phyloP scores from a whole-genome alignment of 2,113 vertebrate species.

The Ctenodactylus gundi region DNA sequence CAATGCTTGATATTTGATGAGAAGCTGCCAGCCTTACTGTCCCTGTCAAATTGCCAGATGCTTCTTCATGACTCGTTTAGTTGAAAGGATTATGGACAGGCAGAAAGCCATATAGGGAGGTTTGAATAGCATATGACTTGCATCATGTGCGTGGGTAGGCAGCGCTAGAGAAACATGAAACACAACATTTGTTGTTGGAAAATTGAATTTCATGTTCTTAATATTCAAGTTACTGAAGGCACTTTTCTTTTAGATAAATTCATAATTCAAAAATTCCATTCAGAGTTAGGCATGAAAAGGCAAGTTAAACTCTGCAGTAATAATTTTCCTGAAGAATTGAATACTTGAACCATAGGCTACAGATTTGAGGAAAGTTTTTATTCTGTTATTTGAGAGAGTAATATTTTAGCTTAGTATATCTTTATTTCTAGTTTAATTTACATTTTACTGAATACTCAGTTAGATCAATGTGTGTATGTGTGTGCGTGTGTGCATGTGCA shows the following conservation, averaged over 20 bases:
- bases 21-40: conserved; percentile 73
- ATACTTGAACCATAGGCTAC: background rate
- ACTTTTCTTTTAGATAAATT: background rate
- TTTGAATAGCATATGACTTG: background rate
- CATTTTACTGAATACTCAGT: background rate
- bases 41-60: conserved; percentile 66
- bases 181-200: background rate
- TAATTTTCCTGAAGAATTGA: background rate
- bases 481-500: background rate
- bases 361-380: background rate
- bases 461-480: background rate
- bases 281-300: background rate
- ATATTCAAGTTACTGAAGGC: conserved; percentile 12
- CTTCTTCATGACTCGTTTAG: conserved; percentile 56
- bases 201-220: conserved; percentile 14
- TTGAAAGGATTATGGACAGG: conserved; percentile 44
- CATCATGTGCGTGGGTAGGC: fast-evolving
- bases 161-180: background rate
- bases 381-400: background rate
- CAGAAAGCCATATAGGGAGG: background rate
- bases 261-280: background rate
- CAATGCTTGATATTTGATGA: conserved; percentile 60
- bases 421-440: background rate
- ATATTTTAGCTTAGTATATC: background rate
- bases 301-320: background rate